Evolutionary conservation across 2,888 invertebrate genomes (phyloP).

Genomic region (Bhutanitis thaidina): DNA sequence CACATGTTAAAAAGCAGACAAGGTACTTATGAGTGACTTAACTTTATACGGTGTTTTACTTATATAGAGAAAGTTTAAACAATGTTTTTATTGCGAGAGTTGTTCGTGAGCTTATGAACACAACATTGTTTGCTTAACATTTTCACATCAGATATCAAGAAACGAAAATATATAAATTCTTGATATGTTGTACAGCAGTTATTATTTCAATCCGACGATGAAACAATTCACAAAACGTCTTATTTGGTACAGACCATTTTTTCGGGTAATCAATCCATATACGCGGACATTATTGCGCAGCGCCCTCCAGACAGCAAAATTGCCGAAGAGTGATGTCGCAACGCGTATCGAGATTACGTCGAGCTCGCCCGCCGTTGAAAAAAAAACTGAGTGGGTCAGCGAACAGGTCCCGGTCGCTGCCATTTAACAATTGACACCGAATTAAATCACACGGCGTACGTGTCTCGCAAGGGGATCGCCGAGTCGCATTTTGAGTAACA

Average conservation of each 20-base stretch:
- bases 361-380: neutral
- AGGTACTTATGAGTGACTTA: too few relatives aligned
- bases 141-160: neutral
- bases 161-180: neutral
- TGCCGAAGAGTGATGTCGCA: constrained; percentile 29
- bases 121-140: too few relatives aligned
- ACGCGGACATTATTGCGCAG: constrained; percentile 20
- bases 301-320: constrained; percentile 21
- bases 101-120: too few relatives aligned
- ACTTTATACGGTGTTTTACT: too few relatives aligned
- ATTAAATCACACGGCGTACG: constrained; percentile 32
- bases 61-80: too few relatives aligned
- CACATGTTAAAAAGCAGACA: too few relatives aligned
- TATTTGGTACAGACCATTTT: constrained; percentile 16
- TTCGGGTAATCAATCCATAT: constrained; percentile 20
- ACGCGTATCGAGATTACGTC: constrained; percentile 24
- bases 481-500: constrained; percentile 4
- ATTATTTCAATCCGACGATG: neutral
- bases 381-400: constrained; percentile 57
- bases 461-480: constrained; percentile 14
- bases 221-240: constrained; percentile 5
- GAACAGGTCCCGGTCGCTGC: constrained; percentile 35
- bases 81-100: too few relatives aligned
- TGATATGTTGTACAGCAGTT: neutral
- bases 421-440: constrained; percentile 37